These are phyloP conservation scores for Pheosia tremula DNA, from an alignment of 2,888 invertebrate species.

Conservation along the genomic window DNA sequence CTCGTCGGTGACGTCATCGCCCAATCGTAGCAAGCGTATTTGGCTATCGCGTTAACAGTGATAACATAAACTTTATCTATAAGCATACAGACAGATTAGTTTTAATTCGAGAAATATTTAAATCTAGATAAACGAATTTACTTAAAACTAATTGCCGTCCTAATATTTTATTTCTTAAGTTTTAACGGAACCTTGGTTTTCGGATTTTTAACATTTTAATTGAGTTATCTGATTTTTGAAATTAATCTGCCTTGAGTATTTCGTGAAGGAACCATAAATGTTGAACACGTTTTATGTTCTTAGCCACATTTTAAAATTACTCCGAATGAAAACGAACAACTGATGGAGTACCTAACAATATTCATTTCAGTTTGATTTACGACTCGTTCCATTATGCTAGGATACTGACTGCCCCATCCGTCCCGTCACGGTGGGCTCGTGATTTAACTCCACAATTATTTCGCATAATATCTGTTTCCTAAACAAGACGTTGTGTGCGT, in stretches of 20 bases:
- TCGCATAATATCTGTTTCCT: conserved; percentile 62
- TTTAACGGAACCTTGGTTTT: too few species aligned
- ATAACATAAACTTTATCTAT: not conserved
- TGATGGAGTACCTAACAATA: conserved; percentile 18
- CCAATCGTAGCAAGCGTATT: not conserved
- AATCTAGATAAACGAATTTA: not conserved
- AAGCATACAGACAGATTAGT: not conserved
- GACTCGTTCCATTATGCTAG: conserved; percentile 22
- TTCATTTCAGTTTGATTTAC: conserved; percentile 39
- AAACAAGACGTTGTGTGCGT: conserved; percentile 73
- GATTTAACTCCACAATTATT: conserved; percentile 57
- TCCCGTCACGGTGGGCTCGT: conserved; percentile 70
- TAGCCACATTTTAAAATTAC: conserved; percentile 8
- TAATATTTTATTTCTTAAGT: too few species aligned
- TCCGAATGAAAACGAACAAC: conserved; percentile 20
- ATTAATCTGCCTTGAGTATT: not conserved
- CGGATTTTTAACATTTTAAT: too few species aligned
- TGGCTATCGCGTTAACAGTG: not conserved
- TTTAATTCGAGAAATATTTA: not conserved
- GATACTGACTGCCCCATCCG: conserved; percentile 10
- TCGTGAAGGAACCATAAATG: not conserved
- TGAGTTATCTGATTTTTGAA: too few species aligned
- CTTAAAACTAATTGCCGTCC: too few species aligned
- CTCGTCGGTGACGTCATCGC: not conserved
- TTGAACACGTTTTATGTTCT: not conserved